These are phyloP conservation scores for Scotopteryx bipunctaria DNA, from an alignment of 2,888 invertebrate genomes.

Conservation along the genomic window DNA sequence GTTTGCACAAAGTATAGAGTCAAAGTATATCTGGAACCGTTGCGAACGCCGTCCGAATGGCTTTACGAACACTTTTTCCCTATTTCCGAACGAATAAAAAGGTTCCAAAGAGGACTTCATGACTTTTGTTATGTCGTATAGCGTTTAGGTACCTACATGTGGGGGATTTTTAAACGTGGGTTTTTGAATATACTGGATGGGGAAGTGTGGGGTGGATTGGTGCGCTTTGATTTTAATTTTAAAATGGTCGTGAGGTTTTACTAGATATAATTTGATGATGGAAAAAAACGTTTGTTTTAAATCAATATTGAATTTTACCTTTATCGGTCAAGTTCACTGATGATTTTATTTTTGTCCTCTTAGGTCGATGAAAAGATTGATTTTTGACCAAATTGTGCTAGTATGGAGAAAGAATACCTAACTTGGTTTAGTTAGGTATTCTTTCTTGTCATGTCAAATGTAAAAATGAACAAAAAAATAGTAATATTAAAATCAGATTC, in stretches of 20 bases:
- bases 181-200: constrained; percentile 21
- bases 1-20: constrained; percentile 78
- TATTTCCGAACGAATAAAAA: constrained; percentile 77
- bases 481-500: too few relatives aligned
- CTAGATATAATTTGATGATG: not conserved
- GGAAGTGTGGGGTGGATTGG: constrained; percentile 7
- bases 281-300: too few relatives aligned
- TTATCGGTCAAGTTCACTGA: too few relatives aligned
- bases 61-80: constrained; percentile 77
- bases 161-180: constrained; percentile 26
- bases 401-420: not conserved
- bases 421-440: too few relatives aligned
- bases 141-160: constrained; percentile 53
- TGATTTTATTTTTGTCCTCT: too few relatives aligned
- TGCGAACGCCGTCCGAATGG: constrained; percentile 68
- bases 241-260: not conserved
- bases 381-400: not conserved
- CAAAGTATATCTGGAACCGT: constrained; percentile 67
- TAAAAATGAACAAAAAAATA: too few relatives aligned
- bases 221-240: constrained; percentile 2
- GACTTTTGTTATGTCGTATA: constrained; percentile 75
- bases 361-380: not conserved
- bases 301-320: too few relatives aligned
- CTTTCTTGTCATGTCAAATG: not conserved
- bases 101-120: constrained; percentile 73